Base-by-base conservation (phyloP, 1,140 invertebrate species). In the Neodiprion fabricii region DNA sequence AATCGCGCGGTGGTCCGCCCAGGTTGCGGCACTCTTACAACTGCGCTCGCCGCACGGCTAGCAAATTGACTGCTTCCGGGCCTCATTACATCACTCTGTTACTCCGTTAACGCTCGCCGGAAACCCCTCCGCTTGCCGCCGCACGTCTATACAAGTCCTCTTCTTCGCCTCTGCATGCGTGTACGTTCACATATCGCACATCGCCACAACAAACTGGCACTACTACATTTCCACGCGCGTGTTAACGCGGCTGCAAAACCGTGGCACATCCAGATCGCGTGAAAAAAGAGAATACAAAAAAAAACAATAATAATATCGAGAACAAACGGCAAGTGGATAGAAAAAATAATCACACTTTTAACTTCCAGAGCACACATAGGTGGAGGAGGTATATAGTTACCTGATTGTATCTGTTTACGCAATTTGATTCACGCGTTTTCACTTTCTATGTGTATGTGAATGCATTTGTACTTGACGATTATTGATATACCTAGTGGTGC, bases 21-120 rank as follows among this genome's bases (percentile, higher is more conserved):
- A 88, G 84, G 85, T 86, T 87, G 85, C 85, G 53, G 53, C 53
- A 61, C 85, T 87, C 87, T 85, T 82, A 83, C 84, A 85, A 87
- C 87, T 86, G 84, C 80, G 81, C 78, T 81, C 75, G 80, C 79
- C 82, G 85, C 84, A 81, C 84, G 82, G 78, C 73, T 80, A 83
- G 82, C 86, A 88, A 89, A 89, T 89, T 88, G 87, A 84, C 83
- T 86, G 86, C 86, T 89, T 89, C 87, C 87, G 87, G 87, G 87
- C 87, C 87, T 89, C 87, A 89, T 89, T 89, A 89, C 87, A 89
- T 89, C 87, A 89, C 87, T 87, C 87, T 89, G 87, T 88, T 89
- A 88, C 86, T 89, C 86, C 87, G 86, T 89, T 89, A 89, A 89
- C 86, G 83, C 86, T 89, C 85, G 84, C 85, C 87, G 86, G 87